Conservation (phyloP, 1,140 invertebrate genomes). For the Vollenhovia emeryi region DNA sequence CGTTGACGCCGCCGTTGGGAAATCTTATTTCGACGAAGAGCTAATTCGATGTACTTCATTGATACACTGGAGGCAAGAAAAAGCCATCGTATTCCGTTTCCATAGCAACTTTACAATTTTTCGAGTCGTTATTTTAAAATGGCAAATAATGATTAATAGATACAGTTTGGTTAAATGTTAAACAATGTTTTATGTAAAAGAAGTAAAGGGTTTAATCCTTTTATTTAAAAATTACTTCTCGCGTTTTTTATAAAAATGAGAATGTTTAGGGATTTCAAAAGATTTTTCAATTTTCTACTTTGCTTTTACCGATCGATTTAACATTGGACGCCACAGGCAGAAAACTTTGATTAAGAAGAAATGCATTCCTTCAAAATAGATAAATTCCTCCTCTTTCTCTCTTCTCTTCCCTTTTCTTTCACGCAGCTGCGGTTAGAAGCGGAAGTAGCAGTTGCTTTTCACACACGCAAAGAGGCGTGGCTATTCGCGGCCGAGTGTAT, state of each 20-base stretch:
- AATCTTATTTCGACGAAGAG: slow-evolving; percentile 76
- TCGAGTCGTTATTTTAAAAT: slow-evolving; percentile 3
- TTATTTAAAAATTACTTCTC: not conserved
- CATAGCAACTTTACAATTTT: slow-evolving; percentile 32
- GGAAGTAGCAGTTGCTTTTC: slow-evolving; percentile 6
- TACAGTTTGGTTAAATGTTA: not conserved
- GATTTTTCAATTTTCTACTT: not conserved
- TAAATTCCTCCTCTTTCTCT: slow-evolving; percentile 48
- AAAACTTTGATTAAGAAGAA: not conserved
- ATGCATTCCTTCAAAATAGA: not conserved
- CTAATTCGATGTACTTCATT: slow-evolving; percentile 77
- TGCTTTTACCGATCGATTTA: not conserved
- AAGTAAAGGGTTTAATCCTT: not conserved
- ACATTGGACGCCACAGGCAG: not conserved
- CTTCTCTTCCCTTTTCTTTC: slow-evolving; percentile 44
- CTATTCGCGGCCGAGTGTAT: slow-evolving; percentile 39
- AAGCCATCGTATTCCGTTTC: slow-evolving; percentile 35
- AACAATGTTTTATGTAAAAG: not conserved
- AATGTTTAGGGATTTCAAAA: not conserved
- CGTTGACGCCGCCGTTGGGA: slow-evolving; percentile 66
- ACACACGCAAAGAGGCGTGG: slow-evolving; percentile 26
- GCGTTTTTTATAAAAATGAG: not conserved
- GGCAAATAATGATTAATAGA: not conserved
- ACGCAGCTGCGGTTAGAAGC: not conserved
- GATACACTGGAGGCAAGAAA: slow-evolving; percentile 65